phyloP scores from a whole-genome alignment of 2,888 invertebrate genomes.

The Cryptocephalus primarius region DNA sequence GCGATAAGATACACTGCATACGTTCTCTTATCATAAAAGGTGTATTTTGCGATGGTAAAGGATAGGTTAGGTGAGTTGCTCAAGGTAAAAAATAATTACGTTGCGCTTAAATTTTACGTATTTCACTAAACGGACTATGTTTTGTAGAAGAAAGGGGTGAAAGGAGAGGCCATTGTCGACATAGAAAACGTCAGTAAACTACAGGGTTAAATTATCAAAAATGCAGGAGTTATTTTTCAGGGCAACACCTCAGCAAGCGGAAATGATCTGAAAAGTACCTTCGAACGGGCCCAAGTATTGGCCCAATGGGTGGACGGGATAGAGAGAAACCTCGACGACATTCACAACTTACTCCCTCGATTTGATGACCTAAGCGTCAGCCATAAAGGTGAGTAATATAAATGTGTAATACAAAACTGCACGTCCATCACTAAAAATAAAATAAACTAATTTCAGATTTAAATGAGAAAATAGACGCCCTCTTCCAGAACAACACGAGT shows the following conservation, averaged over 20 bases:
- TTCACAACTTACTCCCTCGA: conserved; percentile 12
- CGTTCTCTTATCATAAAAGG: too few relatives aligned
- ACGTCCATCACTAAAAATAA: too few relatives aligned
- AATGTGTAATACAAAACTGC: conserved; percentile 14
- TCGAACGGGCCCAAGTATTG: conserved; percentile 30
- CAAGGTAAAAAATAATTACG: conserved; percentile 5
- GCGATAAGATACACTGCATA: too few relatives aligned
- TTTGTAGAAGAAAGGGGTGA: conserved; percentile 4
- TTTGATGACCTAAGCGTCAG: conserved; percentile 17
- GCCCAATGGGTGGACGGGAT: conserved; percentile 43
- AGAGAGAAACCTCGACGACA: conserved; percentile 36
- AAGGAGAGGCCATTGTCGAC: conserved; percentile 9
- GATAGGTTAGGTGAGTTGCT: conserved; percentile 22
- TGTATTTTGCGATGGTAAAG: conserved; percentile 17
- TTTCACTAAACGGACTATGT: too few relatives aligned
- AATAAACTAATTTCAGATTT: conserved; percentile 13
- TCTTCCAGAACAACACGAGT: conserved; percentile 25
- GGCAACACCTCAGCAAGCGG: not conserved
- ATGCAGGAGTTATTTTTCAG: not conserved
- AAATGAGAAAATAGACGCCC: conserved; percentile 18
- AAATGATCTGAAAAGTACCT: conserved; percentile 16
- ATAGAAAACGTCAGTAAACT: conserved; percentile 12
- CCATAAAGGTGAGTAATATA: conserved; percentile 25
- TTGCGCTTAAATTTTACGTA: too few relatives aligned
- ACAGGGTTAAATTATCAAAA: too few relatives aligned